A percentile compares a stretch with the other conserved stretches of the same genome.
phyloP scores from a whole-genome alignment of 2,888 invertebrate species.

The Polyommatus iphigenia region DNA sequence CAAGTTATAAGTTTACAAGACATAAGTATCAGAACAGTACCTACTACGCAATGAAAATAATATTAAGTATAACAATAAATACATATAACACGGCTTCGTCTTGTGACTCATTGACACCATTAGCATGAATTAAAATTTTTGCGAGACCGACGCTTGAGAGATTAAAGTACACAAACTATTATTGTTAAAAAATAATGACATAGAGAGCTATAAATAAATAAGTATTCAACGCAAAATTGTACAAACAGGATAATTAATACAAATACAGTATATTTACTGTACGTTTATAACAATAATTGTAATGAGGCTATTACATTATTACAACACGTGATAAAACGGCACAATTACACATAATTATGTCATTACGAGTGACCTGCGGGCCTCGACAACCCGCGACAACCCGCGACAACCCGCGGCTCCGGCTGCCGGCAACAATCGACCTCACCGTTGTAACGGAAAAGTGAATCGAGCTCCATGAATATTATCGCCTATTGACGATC shows the following conservation, averaged over 20 bases:
- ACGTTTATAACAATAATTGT: background rate
- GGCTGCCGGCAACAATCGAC: background rate
- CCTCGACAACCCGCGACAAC: background rate
- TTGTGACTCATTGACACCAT: too few relatives aligned
- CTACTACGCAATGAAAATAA: background rate
- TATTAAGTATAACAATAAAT: too few relatives aligned
- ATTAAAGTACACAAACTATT: too few relatives aligned
- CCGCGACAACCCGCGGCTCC: too few relatives aligned
- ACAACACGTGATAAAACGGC: background rate
- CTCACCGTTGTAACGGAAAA: background rate
- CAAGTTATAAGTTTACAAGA: background rate
- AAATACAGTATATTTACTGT: background rate
- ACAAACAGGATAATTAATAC: background rate
- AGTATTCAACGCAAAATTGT: background rate
- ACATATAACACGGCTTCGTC: too few relatives aligned
- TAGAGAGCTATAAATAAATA: background rate
- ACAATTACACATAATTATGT: conserved; percentile 8
- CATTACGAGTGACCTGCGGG: background rate
- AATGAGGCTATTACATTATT: background rate
- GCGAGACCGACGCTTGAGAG: too few relatives aligned
- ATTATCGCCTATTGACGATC: background rate
- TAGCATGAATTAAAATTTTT: too few relatives aligned
- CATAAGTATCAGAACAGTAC: background rate
- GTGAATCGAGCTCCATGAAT: background rate
- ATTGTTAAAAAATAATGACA: too few relatives aligned